phyloP scores from a whole-genome alignment of 2,888 invertebrate species.

The Chouioia cunea region DNA sequence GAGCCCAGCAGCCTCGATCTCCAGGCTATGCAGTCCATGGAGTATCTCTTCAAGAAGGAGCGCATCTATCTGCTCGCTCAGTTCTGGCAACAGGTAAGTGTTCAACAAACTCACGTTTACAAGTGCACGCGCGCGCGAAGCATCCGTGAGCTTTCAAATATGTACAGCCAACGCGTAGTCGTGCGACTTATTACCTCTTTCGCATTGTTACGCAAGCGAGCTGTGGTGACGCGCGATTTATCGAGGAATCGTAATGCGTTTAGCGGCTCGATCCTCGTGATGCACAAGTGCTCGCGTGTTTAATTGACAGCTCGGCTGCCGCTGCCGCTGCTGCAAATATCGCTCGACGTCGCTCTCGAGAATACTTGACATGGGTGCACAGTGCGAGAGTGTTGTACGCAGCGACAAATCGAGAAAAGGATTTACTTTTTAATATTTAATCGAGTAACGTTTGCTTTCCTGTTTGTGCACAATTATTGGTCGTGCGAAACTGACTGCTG shows the following conservation, averaged over 20 bases:
- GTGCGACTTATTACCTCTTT: too few species aligned
- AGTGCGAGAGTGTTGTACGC: not conserved
- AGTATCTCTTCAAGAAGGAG: conserved; percentile 97
- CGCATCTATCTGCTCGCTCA: conserved; percentile 93
- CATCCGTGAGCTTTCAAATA: too few species aligned
- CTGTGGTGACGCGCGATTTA: conserved; percentile 20
- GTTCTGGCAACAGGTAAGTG: conserved; percentile 95
- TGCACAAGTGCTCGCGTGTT: conserved; percentile 30
- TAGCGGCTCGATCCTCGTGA: conserved; percentile 30
- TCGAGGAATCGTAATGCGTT: conserved; percentile 38
- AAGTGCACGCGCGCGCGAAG: not conserved
- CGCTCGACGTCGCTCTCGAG: conserved; percentile 39
- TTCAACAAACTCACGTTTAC: not conserved
- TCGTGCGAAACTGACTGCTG: too few species aligned
- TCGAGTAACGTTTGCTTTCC: conserved; percentile 24
- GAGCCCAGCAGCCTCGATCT: conserved; percentile 90
- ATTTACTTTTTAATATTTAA: conserved; percentile 36
- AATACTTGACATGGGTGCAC: conserved; percentile 43
- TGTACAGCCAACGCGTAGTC: too few species aligned
- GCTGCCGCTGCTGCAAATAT: not conserved
- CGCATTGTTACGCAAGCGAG: too few species aligned
- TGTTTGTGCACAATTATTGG: conserved; percentile 11
- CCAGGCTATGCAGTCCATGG: conserved; percentile 95
- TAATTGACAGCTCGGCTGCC: conserved; percentile 41
- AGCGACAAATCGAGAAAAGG: conserved; percentile 35